phyloP scores from a whole-genome alignment of 2,113 vertebrate genomes.

The Nibea albiflora region DNA sequence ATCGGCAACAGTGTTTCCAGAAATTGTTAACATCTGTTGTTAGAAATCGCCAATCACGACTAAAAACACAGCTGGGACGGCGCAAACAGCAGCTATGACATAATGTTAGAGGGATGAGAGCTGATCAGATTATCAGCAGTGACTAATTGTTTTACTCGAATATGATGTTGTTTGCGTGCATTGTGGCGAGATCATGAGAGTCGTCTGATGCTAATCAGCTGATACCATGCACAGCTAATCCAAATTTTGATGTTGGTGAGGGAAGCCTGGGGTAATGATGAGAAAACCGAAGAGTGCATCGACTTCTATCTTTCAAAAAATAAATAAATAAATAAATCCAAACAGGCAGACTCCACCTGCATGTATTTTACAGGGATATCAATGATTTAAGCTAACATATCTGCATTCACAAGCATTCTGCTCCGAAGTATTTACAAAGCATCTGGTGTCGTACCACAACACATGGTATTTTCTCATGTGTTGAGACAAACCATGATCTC shows the following conservation, averaged over 20 bases:
- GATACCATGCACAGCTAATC: conserved; percentile 26
- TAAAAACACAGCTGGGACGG: conserved; percentile 19
- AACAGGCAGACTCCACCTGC: conserved; percentile 9
- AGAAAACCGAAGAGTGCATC: conserved; percentile 18
- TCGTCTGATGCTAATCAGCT: conserved; percentile 39
- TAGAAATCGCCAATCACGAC: conserved; percentile 11
- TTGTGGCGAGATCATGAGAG: conserved; percentile 7
- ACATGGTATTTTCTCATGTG: not conserved
- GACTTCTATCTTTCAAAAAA: not conserved
- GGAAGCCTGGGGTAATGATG: conserved; percentile 33
- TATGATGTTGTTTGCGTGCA: conserved; percentile 16
- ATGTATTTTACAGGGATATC: not conserved
- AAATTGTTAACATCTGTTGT: conserved; percentile 19
- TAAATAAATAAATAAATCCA: not conserved
- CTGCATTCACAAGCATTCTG: not conserved
- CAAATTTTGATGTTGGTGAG: conserved; percentile 43
- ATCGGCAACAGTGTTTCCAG: not conserved
- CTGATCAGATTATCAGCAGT: conserved; percentile 24
- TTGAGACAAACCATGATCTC: not conserved
- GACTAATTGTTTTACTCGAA: conserved; percentile 15
- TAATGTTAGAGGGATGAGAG: not conserved
- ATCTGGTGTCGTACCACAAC: not conserved
- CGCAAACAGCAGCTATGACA: not conserved
- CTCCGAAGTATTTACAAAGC: not conserved
- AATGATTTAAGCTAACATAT: not conserved